Evolutionary conservation across 2,888 invertebrate genomes (phyloP).

Genomic region (Aporophyla lueneburgensis): DNA sequence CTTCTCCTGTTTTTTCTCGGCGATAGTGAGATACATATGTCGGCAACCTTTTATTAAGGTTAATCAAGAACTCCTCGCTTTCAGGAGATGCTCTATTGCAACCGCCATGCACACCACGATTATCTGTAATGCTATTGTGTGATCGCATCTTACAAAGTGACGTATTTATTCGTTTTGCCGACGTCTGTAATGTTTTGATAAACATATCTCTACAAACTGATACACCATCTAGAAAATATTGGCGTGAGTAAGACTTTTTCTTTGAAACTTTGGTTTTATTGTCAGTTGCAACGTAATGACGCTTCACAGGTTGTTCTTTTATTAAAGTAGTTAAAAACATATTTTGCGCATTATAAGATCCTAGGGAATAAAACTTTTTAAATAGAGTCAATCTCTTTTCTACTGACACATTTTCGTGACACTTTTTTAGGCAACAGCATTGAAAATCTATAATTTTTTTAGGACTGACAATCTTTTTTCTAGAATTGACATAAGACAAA

Average conservation of each 20-base stretch:
- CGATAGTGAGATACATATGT: neutral
- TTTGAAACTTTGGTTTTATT: conserved; percentile 30
- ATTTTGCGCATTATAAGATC: too few relatives aligned
- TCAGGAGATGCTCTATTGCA: neutral
- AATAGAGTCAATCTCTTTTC: too few relatives aligned
- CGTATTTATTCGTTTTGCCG: conserved; percentile 38
- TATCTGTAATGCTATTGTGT: conserved; percentile 36
- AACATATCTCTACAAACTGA: conserved; percentile 43
- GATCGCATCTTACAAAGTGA: conserved; percentile 31
- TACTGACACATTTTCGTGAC: too few relatives aligned
- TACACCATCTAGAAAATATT: conserved; percentile 43
- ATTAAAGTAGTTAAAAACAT: too few relatives aligned
- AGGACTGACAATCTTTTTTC: too few relatives aligned
- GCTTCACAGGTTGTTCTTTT: too few relatives aligned
- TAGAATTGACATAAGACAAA: too few relatives aligned
- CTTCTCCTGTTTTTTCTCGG: neutral
- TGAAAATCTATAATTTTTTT: too few relatives aligned
- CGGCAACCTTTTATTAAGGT: neutral
- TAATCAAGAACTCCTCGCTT: neutral
- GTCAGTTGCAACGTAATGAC: conserved; percentile 4
- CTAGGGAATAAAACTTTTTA: too few relatives aligned
- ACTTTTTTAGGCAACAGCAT: too few relatives aligned
- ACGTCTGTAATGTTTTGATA: conserved; percentile 42
- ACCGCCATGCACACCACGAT: neutral
- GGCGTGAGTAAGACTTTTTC: conserved; percentile 45